Conservation (phyloP, 2,113 vertebrate species). For the Chloropsis hardwickii region DNA sequence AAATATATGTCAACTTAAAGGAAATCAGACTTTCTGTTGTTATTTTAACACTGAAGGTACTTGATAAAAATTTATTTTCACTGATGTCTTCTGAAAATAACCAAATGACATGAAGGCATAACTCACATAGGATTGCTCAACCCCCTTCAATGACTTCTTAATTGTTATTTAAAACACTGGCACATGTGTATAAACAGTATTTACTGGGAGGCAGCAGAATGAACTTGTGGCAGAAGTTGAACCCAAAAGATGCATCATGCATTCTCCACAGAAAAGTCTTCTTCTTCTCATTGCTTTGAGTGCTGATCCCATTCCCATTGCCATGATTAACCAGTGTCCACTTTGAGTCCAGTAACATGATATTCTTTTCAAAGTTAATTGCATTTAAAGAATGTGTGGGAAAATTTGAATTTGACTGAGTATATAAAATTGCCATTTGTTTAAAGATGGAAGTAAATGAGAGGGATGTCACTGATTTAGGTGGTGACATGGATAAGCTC, state of each 20-base stretch:
- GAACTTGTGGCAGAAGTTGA: not conserved
- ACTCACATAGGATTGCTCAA: not conserved
- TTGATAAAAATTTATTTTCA: not conserved
- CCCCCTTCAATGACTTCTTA: not conserved
- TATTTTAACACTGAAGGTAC: not conserved
- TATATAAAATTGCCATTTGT: not conserved
- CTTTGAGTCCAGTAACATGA: not conserved
- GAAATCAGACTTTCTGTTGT: not conserved
- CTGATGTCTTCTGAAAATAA: not conserved
- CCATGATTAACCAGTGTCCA: not conserved
- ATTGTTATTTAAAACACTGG: not conserved
- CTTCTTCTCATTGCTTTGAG: not conserved
- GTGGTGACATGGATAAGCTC: not conserved
- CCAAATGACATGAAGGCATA: not conserved
- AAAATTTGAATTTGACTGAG: not conserved
- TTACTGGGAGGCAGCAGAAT: not conserved
- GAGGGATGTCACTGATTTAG: not conserved
- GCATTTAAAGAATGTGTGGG: not conserved
- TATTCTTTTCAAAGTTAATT: not conserved
- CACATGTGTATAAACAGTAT: not conserved
- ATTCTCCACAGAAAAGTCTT: not conserved
- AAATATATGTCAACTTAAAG: not conserved
- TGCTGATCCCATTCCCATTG: not conserved
- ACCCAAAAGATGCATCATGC: rapidly evolving
- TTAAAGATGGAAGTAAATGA: not conserved